These are phyloP conservation scores for Charanyca ferruginea DNA, from an alignment of 2,888 invertebrate genomes.

Conservation along the genomic window DNA sequence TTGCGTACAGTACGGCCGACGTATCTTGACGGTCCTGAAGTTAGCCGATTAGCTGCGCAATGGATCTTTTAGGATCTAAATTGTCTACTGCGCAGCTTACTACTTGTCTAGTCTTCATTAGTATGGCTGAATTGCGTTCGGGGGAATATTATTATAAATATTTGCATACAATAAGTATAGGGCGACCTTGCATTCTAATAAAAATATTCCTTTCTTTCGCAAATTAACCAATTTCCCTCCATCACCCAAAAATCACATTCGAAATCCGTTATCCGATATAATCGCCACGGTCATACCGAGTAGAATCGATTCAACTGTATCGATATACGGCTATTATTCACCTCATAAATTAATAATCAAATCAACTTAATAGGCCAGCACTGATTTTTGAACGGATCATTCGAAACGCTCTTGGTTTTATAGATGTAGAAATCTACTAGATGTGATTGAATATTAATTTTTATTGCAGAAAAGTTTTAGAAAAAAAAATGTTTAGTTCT, in stretches of 20 bases:
- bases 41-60: too few relatives aligned
- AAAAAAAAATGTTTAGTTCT: constrained; percentile 1
- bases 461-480: constrained; percentile 39
- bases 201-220: background rate
- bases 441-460: constrained; percentile 65
- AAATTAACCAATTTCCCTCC: constrained; percentile 7
- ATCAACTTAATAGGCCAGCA: constrained; percentile 87
- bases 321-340: constrained; percentile 86
- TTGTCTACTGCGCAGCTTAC: too few relatives aligned
- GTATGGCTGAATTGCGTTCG: too few relatives aligned
- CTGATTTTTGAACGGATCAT: constrained; percentile 86
- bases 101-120: too few relatives aligned
- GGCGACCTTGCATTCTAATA: background rate
- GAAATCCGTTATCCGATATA: constrained; percentile 80
- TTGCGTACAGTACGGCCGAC: too few relatives aligned
- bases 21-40: too few relatives aligned
- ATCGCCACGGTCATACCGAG: constrained; percentile 75
- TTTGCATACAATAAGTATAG: too few relatives aligned
- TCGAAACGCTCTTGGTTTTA: constrained; percentile 77
- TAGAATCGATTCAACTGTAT: constrained; percentile 77
- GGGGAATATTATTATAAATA: too few relatives aligned
- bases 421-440: constrained; percentile 70
- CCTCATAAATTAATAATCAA: constrained; percentile 89
- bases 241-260: constrained; percentile 56
- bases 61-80: too few relatives aligned